phyloP scores from a whole-genome alignment of 2,113 vertebrate species.

The Centropus bengalensis region DNA sequence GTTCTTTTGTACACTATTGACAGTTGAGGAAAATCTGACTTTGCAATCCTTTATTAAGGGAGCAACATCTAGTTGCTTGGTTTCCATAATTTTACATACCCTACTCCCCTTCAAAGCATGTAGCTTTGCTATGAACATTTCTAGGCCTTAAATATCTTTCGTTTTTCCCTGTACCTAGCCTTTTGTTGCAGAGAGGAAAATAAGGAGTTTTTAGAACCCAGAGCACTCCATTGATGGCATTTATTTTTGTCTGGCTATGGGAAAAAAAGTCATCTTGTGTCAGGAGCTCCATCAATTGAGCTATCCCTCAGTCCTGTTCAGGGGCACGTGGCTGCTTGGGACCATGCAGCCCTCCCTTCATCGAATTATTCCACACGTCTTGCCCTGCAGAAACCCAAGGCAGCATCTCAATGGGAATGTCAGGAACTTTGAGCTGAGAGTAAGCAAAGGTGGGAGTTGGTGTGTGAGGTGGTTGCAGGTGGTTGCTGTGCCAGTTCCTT shows the following conservation, averaged over 20 bases:
- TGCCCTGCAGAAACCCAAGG: not conserved
- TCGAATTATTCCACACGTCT: not conserved
- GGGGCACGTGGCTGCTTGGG: not conserved
- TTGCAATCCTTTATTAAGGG: constrained; percentile 8
- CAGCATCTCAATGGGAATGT: not conserved
- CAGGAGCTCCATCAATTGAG: not conserved
- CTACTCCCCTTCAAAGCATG: not conserved
- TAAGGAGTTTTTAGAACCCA: not conserved
- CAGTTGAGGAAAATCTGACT: constrained; percentile 28
- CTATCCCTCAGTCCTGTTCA: not conserved
- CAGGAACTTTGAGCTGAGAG: not conserved
- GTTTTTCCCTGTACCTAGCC: not conserved
- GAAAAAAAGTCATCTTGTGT: not conserved
- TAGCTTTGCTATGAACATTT: not conserved
- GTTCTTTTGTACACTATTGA: constrained; percentile 23
- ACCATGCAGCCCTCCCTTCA: not conserved
- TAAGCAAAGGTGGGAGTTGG: not conserved
- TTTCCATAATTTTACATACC: constrained; percentile 45
- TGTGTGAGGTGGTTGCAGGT: not conserved
- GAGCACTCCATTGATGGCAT: not conserved
- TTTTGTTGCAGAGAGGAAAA: not conserved
- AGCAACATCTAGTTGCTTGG: constrained; percentile 27
- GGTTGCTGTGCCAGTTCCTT: not conserved
- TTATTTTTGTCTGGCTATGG: not conserved
- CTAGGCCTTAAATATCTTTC: not conserved